Base-by-base conservation (phyloP, 2,888 invertebrate species). In the Tetragnatha montana region DNA sequence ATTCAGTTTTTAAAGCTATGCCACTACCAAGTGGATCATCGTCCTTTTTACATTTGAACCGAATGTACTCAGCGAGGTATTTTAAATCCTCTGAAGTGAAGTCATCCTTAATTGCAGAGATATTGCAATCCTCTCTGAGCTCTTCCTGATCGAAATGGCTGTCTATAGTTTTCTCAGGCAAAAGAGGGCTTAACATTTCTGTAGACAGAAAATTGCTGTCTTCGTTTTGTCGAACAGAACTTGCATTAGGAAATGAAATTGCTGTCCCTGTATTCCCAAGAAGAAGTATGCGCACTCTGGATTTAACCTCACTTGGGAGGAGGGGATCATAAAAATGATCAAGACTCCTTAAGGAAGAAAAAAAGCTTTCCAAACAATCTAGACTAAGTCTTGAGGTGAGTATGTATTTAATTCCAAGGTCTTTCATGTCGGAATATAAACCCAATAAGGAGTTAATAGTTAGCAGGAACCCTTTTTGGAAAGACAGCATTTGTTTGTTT, bases 271-370 rank as follows among this genome's bases (percentile, higher is more conserved):
- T 71, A 71, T 71, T 71, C 10, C 19, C 21, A 8, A 71, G 21
- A n/a, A 71, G 21, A 8, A 71, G n/a, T 1, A 6, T 14, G n/a
- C 71, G 71, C 6, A 71, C n/a, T n/a, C 71, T n/a, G 21, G n/a
- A 71, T 71, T 71, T 71, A 8, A 71, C 71, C 10, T 71, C 71
- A 19, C n/a, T 21, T n/a, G 71, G 71, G 8, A 71, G 71, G n/a
- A 19, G 71, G n/a, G 12, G 71, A 71, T 71, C 71, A 21, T 71
- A 71, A 21, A 71, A 71, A n/a, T 71, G 71, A 19, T 19, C 71
- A 71, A 71, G 71, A 71, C 71, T 19, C 21, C 71, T n/a, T 8
- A 71, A 19, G 12, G 6, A 1, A 8, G 71, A 71, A 71, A 71
- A 71, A 8, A 71, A 71, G n/a, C 4, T 35, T 35, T 35, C 35